These are phyloP conservation scores for Lordiphosa andalusiaca DNA, from an alignment of 2,888 invertebrate species.

Conservation along the genomic window DNA sequence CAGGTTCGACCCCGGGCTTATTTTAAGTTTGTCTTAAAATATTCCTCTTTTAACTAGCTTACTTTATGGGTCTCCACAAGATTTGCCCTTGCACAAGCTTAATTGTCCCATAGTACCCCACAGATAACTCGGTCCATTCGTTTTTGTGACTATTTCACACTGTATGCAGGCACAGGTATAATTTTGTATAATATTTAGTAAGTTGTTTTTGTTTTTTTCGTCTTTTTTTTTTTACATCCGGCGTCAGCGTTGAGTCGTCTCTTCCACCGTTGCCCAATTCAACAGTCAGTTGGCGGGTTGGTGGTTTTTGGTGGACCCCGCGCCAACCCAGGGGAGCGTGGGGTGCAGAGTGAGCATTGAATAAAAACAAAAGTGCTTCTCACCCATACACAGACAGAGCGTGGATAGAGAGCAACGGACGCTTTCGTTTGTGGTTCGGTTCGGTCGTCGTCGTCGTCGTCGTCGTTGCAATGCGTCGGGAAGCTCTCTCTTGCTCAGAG, in stretches of 20 bases:
- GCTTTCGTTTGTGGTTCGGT: slow-evolving; percentile 49
- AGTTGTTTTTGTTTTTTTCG: slow-evolving; percentile 60
- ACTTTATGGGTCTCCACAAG: neutral
- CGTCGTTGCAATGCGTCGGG: slow-evolving; percentile 48
- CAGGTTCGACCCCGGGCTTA: too few species aligned
- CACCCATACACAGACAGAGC: slow-evolving; percentile 22
- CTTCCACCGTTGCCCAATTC: slow-evolving; percentile 59
- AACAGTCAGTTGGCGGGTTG: slow-evolving; percentile 31
- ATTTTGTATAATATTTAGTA: slow-evolving; percentile 66
- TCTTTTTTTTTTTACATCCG: slow-evolving; percentile 72
- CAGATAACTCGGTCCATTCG: slow-evolving; percentile 15
- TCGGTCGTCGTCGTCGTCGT: slow-evolving; percentile 38
- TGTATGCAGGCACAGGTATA: slow-evolving; percentile 44
- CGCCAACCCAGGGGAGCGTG: neutral
- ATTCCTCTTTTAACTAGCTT: too few species aligned
- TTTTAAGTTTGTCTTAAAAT: too few species aligned
- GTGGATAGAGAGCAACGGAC: slow-evolving; percentile 51
- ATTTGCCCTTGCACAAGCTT: neutral
- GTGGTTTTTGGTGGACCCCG: slow-evolving; percentile 9
- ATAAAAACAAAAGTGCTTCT: slow-evolving; percentile 69
- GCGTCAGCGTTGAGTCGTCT: slow-evolving; percentile 52
- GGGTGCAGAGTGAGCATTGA: slow-evolving; percentile 26
- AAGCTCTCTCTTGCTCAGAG: slow-evolving; percentile 18
- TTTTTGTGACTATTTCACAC: slow-evolving; percentile 48
- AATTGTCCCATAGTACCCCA: too few species aligned